phyloP scores from a whole-genome alignment of 2,113 vertebrate genomes.

The Myiopsitta monachus region DNA sequence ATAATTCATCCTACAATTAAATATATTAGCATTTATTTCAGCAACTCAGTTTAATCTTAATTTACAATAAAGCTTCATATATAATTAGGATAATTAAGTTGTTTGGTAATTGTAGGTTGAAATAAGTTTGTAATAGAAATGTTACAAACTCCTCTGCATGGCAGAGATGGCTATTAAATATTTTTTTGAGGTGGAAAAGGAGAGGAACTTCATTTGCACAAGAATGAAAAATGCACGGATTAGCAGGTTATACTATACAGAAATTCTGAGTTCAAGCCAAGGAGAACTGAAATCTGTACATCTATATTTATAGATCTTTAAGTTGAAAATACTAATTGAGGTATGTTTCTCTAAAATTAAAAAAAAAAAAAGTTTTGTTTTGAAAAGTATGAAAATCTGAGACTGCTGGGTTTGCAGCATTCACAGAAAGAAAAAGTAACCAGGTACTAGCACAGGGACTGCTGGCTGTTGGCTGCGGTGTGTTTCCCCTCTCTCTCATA shows the following conservation, averaged over 20 bases:
- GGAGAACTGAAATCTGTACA: background rate
- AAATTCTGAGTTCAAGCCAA: background rate
- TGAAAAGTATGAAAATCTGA: background rate
- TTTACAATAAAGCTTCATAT: conserved; percentile 20
- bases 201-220: background rate
- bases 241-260: background rate
- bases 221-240: background rate
- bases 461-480: background rate
- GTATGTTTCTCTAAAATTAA: background rate
- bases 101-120: conserved; percentile 45
- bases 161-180: background rate
- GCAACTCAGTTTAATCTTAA: conserved; percentile 11
- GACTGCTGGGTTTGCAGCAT: background rate
- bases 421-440: background rate
- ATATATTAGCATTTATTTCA: conserved; percentile 53
- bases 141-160: background rate
- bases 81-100: conserved; percentile 45
- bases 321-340: background rate
- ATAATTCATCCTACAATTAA: conserved; percentile 45
- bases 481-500: background rate
- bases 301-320: background rate
- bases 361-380: background rate
- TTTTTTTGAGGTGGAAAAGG: background rate
- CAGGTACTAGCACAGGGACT: background rate
- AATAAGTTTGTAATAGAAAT: background rate